Conservation (phyloP, 2,888 invertebrate species). For the Hirudinaria manillensis region DNA sequence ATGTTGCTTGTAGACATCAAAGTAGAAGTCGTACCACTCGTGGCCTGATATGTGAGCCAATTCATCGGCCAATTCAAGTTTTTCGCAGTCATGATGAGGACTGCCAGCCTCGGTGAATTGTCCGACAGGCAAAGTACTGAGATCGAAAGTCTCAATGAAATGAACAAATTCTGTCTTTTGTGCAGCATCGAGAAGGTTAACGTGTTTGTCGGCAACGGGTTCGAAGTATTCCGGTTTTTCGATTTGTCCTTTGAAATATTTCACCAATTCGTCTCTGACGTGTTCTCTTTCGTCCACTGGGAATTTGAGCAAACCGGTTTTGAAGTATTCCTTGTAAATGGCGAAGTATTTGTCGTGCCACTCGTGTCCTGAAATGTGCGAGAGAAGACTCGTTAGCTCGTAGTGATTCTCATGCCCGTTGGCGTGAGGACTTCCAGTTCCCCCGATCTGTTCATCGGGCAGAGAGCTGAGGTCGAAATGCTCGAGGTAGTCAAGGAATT, state of each 20-base stretch:
- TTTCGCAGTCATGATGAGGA: background rate
- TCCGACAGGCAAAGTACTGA: background rate
- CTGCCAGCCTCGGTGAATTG: background rate
- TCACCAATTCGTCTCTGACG: background rate
- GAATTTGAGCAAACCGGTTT: conserved; percentile 8
- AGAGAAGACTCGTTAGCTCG: background rate
- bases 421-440: conserved; percentile 11
- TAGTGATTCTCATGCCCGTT: background rate
- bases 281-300: background rate
- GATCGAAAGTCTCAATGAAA: background rate
- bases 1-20: background rate
- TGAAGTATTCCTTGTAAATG: conserved; percentile 2
- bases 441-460: background rate
- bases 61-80: background rate
- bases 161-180: conserved; percentile 11
- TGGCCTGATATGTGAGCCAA: no score
- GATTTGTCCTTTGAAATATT: conserved; percentile 8
- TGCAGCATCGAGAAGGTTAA: background rate
- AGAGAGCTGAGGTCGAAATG: background rate
- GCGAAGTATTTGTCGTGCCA: background rate
- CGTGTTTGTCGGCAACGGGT: background rate
- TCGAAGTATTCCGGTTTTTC: background rate
- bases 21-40: no score
- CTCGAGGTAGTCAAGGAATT: background rate
- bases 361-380: no score